Evolutionary conservation across 2,888 invertebrate genomes (phyloP).

Genomic region (Andrena dorsata): DNA sequence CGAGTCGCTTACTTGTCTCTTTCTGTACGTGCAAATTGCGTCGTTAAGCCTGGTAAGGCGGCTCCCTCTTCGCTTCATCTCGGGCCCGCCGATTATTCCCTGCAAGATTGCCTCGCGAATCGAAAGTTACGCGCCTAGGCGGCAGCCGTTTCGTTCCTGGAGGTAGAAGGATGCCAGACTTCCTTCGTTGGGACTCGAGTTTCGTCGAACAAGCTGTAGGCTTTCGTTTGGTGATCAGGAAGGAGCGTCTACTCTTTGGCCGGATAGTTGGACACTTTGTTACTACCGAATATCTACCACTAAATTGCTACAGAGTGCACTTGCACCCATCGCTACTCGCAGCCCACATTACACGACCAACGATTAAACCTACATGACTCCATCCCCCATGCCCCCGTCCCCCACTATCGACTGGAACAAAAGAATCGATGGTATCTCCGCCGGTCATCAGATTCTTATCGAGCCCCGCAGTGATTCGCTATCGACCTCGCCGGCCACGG

Average conservation of each 20-base stretch:
- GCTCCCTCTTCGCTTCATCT: constrained; percentile 17
- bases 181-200: background rate
- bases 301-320: background rate
- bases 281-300: background rate
- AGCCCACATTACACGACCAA: background rate
- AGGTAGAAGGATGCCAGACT: background rate
- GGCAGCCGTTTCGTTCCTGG: constrained; percentile 4
- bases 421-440: constrained; percentile 54
- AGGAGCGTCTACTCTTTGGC: background rate
- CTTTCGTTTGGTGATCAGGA: background rate
- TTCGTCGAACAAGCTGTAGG: background rate
- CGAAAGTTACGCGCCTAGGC: constrained; percentile 40
- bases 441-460: constrained; percentile 46
- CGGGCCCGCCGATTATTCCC: constrained; percentile 45
- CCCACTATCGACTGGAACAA: constrained; percentile 44
- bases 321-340: background rate
- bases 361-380: constrained; percentile 29
- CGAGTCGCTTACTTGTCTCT: constrained; percentile 39
- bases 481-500: constrained; percentile 8
- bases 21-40: constrained; percentile 63
- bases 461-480: constrained; percentile 30
- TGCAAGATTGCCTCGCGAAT: constrained; percentile 50
- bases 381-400: background rate
- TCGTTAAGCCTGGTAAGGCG: constrained; percentile 51
- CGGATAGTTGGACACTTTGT: background rate